phyloP scores from a whole-genome alignment of 2,797 vertebrate species.

The Bufotes viridis region DNA sequence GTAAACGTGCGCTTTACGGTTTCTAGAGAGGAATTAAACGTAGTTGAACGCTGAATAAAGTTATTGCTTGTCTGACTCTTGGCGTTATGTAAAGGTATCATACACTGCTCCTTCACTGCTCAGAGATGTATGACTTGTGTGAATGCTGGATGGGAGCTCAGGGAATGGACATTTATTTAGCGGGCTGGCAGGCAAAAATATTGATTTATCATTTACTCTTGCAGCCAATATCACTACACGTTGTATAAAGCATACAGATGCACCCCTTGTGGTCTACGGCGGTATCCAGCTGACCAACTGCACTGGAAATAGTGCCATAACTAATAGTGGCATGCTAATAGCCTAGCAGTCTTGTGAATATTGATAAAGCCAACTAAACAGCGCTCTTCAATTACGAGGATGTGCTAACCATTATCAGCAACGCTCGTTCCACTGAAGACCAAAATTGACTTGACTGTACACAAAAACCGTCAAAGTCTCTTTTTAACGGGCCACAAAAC shows the following conservation, averaged over 20 bases:
- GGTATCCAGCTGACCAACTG: not conserved
- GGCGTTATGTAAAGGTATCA: not conserved
- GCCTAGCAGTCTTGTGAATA: not conserved
- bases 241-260: not conserved
- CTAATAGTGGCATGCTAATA: not conserved
- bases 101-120: slow-evolving; percentile 12
- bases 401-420: not conserved
- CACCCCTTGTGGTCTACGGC: not conserved
- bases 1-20: slow-evolving; percentile 43
- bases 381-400: not conserved
- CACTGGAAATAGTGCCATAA: not conserved
- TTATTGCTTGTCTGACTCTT: slow-evolving; percentile 22
- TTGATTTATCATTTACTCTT: not conserved
- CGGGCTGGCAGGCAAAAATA: not conserved
- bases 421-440: too few species aligned
- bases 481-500: not conserved
- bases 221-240: not conserved
- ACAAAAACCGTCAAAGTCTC: not conserved
- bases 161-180: not conserved
- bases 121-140: not conserved
- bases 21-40: slow-evolving; percentile 41
- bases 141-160: not conserved
- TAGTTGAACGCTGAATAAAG: slow-evolving; percentile 31
- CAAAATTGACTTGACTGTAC: not conserved
- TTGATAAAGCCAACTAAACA: not conserved